Evolutionary conservation across 2,888 invertebrate genomes (phyloP).

Genomic region (Platycheirus albimanus): DNA sequence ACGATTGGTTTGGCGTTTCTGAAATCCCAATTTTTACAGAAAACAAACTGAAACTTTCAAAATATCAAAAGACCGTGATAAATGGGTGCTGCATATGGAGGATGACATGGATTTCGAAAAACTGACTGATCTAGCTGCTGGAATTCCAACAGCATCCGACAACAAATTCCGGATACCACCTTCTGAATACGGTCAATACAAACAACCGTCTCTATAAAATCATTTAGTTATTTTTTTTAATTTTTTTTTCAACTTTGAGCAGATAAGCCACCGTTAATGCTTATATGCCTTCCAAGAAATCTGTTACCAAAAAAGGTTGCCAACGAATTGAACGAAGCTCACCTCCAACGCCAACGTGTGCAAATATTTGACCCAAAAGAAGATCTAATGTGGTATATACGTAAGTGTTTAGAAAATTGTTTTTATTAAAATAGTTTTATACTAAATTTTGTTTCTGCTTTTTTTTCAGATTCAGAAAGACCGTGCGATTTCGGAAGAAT

Average conservation of each 20-base stretch:
- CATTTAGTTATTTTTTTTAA: background rate
- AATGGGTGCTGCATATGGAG: constrained; percentile 80
- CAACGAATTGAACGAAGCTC: constrained; percentile 80
- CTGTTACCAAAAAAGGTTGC: constrained; percentile 81
- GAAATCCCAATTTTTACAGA: constrained; percentile 81
- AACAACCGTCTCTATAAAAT: background rate
- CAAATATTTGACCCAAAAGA: constrained; percentile 81
- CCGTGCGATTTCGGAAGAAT: constrained; percentile 86
- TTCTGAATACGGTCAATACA: constrained; percentile 90
- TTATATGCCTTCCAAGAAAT: constrained; percentile 82
- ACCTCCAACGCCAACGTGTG: constrained; percentile 80
- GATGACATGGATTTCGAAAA: constrained; percentile 77
- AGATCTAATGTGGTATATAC: constrained; percentile 81
- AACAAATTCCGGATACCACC: constrained; percentile 87
- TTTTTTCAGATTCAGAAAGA: constrained; percentile 84
- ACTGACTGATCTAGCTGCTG: constrained; percentile 79
- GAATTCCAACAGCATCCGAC: constrained; percentile 78
- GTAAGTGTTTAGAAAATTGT: constrained; percentile 75
- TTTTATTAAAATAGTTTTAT: background rate
- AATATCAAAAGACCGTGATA: constrained; percentile 81
- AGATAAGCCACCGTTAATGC: constrained; percentile 80
- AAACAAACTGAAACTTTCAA: constrained; percentile 88
- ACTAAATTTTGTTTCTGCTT: too few species aligned
- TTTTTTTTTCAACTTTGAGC: background rate
- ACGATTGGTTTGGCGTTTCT: constrained; percentile 7